Conservation (phyloP, 2,888 invertebrate species). For the Troglohyphantes excavatus region DNA sequence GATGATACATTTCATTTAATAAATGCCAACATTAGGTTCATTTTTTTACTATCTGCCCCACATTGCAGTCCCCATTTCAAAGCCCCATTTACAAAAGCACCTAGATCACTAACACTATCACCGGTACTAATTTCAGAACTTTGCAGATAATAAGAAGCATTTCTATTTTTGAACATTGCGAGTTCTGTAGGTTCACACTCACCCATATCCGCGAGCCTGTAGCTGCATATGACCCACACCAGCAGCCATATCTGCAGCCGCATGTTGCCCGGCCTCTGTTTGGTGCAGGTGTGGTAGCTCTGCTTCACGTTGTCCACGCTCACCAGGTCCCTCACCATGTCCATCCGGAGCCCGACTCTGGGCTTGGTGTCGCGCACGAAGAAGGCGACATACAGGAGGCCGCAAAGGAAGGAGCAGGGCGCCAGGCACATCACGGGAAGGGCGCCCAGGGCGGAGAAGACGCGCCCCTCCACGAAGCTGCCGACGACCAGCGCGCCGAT, state of each 20-base stretch:
- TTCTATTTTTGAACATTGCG: no score
- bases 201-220: background rate
- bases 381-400: background rate
- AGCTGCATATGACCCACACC: background rate
- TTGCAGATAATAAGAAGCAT: no score
- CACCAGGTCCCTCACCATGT: background rate
- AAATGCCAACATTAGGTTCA: no score
- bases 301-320: conserved; percentile 1
- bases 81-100: no score
- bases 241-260: background rate
- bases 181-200: no score
- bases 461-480: background rate
- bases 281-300: background rate
- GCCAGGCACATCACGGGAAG: background rate
- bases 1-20: no score
- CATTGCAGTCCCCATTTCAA: no score
- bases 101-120: no score
- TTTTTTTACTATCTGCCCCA: no score
- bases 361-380: background rate
- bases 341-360: no score
- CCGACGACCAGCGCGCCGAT: background rate
- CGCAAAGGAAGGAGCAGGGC: background rate
- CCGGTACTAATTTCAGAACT: no score
- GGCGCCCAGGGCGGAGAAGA: background rate
- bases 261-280: background rate